Conservation (phyloP, 2,113 vertebrate genomes). For the Macquaria australasica region DNA sequence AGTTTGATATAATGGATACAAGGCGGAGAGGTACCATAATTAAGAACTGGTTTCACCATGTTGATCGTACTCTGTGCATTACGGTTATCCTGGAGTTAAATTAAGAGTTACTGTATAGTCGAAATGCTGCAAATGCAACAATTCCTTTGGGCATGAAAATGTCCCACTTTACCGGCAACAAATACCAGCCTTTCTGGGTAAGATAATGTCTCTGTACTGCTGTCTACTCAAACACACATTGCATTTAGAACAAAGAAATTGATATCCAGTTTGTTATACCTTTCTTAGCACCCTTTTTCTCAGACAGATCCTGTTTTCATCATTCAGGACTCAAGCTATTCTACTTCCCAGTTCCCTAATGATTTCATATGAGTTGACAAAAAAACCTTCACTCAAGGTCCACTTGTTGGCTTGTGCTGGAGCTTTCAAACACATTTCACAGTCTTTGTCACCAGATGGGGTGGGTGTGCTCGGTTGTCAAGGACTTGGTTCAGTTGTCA, state of each 20-base stretch:
- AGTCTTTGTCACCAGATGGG: neutral
- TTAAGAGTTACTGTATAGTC: neutral
- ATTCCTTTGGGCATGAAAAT: neutral
- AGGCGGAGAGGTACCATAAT: neutral
- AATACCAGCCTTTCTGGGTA: neutral
- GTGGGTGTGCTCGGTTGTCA: neutral
- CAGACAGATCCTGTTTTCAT: neutral
- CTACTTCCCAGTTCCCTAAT: neutral
- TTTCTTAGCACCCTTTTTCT: neutral
- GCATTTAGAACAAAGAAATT: constrained; percentile 1
- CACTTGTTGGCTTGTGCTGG: neutral
- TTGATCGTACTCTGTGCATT: neutral
- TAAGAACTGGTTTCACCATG: neutral
- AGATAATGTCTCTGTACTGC: neutral
- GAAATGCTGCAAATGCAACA: neutral
- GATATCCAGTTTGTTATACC: neutral
- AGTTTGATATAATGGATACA: neutral
- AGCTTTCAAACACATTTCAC: neutral
- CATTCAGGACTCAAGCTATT: neutral
- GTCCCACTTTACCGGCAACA: neutral
- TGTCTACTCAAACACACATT: neutral
- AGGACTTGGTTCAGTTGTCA: no score
- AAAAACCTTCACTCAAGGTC: neutral
- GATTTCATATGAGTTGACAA: neutral
- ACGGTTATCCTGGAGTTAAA: neutral